Evolutionary conservation across 1,140 invertebrate species (phyloP), one percentile per base, ranked within the genome.

Genomic region (Camponotus floridanus): DNA sequence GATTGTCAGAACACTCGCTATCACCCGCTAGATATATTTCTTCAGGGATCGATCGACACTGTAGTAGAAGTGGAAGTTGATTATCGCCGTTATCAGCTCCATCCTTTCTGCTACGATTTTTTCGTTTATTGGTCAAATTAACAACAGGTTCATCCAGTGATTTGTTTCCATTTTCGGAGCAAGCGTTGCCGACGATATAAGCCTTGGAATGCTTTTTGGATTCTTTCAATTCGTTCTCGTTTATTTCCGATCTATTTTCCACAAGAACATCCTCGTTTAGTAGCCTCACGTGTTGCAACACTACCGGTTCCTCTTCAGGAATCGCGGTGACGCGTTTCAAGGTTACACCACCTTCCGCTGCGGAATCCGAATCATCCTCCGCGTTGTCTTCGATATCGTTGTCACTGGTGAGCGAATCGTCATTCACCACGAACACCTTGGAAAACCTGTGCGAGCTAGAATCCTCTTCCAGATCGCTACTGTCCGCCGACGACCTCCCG

Each of bases 381-480:
- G 95, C 95, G 86, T 95, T 94, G 48, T 95, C 95, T 65, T 95
- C 93, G 70, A 95, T 92, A 5, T 95, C 96, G 15, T 96, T 95
- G 61, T 97, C 96, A 7, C 97, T 97, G 9, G 96, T 97, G 0
- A 97, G 95, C 42, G 96, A 96, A 62, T 96, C 96, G 7, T 96
- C 96, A 90, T 98, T 98, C 1, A 98, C 97, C 0, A 97, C 96
- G 89, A 97, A 97, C 0, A 97, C 97, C 21, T 96, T 95, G 0
- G 97, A 97, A 91, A 97, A 98, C 26, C 96, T 95, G 15, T 96
- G 96, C 0, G 96, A 95, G 15, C 97, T 96, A n/a, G 95, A 95
- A 26, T 96, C 90, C 0, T 91, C 96, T 7, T 96, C 96, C 2
- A 96, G 96, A 68, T 97, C 96, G 39, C 96, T 97, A 87, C 96